phyloP scores from a whole-genome alignment of 2,113 vertebrate species.

The Ammodytes dubius region DNA sequence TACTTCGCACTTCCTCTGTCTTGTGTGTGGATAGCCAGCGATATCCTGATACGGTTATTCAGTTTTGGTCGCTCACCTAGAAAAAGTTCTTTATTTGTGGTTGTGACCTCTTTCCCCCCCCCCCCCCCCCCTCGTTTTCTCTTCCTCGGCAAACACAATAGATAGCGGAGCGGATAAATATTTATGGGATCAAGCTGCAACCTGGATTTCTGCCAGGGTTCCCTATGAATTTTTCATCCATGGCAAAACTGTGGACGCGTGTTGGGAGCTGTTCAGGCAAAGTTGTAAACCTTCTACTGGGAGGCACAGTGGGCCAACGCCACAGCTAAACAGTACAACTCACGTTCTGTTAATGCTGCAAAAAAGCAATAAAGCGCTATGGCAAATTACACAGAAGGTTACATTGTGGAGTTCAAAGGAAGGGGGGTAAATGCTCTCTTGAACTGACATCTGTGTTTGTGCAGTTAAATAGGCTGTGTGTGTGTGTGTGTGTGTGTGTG shows the following conservation, averaged over 20 bases:
- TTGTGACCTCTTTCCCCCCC: constrained; percentile 45
- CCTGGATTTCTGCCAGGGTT: constrained; percentile 53
- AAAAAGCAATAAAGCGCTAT: too few relatives aligned
- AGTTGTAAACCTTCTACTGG: constrained; percentile 56
- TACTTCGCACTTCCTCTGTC: not conserved
- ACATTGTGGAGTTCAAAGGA: not conserved
- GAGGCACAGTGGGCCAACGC: constrained; percentile 24
- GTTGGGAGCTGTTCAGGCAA: constrained; percentile 52
- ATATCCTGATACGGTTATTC: constrained; percentile 5
- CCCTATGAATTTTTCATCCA: constrained; percentile 75
- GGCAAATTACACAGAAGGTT: constrained; percentile 1
- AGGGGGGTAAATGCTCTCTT: not conserved
- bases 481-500: not conserved
- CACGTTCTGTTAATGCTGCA: constrained; percentile 21
- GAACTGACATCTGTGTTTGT: not conserved
- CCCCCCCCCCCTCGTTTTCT: constrained; percentile 1
- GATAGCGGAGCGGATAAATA: constrained; percentile 76
- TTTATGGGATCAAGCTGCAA: constrained; percentile 69
- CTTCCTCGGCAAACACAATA: constrained; percentile 56
- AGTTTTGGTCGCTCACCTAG: constrained; percentile 20
- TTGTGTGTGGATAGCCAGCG: not conserved
- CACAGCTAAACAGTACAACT: constrained; percentile 19
- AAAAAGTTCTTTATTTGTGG: constrained; percentile 44
- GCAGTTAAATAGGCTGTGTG: not conserved
- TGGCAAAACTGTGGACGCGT: constrained; percentile 49